Conservation (phyloP, 1,140 invertebrate species). For the Aplysia californica region DNA sequence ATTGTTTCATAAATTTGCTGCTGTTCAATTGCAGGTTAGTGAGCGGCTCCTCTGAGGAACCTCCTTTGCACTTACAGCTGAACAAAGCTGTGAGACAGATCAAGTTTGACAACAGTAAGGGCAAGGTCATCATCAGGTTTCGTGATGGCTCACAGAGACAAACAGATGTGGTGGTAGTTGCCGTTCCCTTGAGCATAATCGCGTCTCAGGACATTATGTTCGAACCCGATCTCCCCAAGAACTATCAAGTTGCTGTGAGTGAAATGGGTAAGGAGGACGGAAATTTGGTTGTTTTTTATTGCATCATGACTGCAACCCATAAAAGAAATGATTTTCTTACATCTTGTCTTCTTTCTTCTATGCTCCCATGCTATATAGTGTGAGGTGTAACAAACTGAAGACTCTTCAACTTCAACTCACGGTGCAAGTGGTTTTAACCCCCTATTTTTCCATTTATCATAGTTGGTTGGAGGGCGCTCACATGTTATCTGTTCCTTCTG, state of each 20-base stretch:
- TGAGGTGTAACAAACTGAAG: not conserved
- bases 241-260: constrained; percentile 31
- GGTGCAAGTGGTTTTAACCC: not conserved
- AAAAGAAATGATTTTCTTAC: not conserved
- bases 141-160: constrained; percentile 38
- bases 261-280: constrained; percentile 36
- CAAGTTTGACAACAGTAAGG: constrained; percentile 34
- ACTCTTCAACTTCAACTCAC: not conserved
- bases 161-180: constrained; percentile 50
- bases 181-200: constrained; percentile 44
- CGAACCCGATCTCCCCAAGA: constrained; percentile 44
- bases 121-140: constrained; percentile 42
- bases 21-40: constrained; percentile 29
- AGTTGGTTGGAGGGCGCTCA: too few relatives aligned
- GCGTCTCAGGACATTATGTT: constrained; percentile 39
- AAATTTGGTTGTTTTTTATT: not conserved
- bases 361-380: not conserved
- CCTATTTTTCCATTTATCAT: too few relatives aligned
- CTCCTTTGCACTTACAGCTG: constrained; percentile 40
- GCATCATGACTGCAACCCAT: too few relatives aligned
- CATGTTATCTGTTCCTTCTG: too few relatives aligned
- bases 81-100: constrained; percentile 47
- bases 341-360: not conserved
- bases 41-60: constrained; percentile 38
- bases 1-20: too few relatives aligned